Conservation (phyloP, 2,113 vertebrate species). For the Diglossa brunneiventris region DNA sequence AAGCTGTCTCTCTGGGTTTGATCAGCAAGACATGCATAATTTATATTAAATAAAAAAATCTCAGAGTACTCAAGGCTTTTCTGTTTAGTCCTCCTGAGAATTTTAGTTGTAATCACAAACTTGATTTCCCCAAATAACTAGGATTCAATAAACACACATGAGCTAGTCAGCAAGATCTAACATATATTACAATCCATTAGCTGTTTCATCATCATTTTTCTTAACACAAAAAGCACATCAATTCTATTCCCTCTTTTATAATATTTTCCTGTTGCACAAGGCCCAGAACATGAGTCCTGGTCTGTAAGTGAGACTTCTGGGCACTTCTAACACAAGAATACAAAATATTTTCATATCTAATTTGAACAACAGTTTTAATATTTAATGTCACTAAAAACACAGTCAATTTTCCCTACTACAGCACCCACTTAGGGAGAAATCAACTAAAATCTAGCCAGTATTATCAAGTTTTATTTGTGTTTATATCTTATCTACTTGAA, state of each 20-base stretch:
- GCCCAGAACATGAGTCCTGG: background rate
- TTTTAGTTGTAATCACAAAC: constrained; percentile 15
- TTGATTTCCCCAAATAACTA: constrained; percentile 13
- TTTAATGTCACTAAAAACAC: background rate
- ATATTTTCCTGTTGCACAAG: background rate
- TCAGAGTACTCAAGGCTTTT: background rate
- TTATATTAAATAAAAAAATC: background rate
- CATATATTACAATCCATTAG: background rate
- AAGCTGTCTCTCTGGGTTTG: background rate
- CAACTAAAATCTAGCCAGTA: background rate
- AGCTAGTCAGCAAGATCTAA: background rate
- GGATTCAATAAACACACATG: background rate
- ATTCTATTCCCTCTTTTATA: background rate
- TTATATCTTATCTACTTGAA: background rate
- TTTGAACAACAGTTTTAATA: background rate
- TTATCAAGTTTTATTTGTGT: background rate
- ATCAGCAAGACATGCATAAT: background rate
- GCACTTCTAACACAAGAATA: background rate
- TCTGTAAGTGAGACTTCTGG: accelerated
- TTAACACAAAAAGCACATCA: background rate
- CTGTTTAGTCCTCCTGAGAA: background rate
- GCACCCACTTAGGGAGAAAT: background rate
- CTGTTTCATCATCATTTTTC: background rate
- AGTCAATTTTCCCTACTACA: background rate
- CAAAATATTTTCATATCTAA: background rate